A percentile compares a stretch with the other conserved stretches of the same genome.
These are phyloP conservation scores for Zaprionus kolodkinae DNA, from an alignment of 1,140 invertebrate species.

Conservation along the genomic window DNA sequence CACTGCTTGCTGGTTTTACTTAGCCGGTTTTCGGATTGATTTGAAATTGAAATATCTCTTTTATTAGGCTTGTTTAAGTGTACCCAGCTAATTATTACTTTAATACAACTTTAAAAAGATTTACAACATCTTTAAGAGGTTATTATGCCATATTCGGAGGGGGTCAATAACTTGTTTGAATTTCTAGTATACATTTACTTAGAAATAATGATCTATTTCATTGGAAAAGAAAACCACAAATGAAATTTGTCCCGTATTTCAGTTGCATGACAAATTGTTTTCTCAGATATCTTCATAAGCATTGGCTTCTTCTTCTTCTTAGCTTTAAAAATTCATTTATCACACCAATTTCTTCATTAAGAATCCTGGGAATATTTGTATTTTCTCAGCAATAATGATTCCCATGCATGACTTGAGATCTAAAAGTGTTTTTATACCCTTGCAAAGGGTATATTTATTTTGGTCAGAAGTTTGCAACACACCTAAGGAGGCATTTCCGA, in stretches of 20 bases:
- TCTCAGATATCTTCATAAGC: background rate
- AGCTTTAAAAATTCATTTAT: background rate
- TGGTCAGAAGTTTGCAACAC: too few species aligned
- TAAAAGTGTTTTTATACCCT: background rate
- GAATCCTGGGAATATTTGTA: background rate
- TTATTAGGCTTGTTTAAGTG: background rate
- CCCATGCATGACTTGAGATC: conserved; percentile 1
- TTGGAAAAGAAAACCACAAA: background rate
- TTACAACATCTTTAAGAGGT: background rate
- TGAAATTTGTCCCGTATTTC: background rate
- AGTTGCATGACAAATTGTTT: conserved; percentile 1
- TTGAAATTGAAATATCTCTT: background rate
- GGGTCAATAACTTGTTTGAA: background rate
- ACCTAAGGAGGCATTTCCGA: too few species aligned
- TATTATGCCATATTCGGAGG: background rate
- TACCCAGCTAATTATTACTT: background rate
- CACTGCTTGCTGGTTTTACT: conserved; percentile 2
- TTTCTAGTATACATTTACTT: background rate
- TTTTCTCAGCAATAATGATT: background rate
- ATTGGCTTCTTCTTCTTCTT: background rate
- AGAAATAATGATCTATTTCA: background rate
- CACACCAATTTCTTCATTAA: background rate
- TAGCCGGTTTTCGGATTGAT: background rate
- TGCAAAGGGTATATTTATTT: too few species aligned
- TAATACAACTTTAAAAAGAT: background rate